These are phyloP conservation scores for Marasmarcha lunaedactyla DNA, from an alignment of 2,888 invertebrate species.

Conservation along the genomic window DNA sequence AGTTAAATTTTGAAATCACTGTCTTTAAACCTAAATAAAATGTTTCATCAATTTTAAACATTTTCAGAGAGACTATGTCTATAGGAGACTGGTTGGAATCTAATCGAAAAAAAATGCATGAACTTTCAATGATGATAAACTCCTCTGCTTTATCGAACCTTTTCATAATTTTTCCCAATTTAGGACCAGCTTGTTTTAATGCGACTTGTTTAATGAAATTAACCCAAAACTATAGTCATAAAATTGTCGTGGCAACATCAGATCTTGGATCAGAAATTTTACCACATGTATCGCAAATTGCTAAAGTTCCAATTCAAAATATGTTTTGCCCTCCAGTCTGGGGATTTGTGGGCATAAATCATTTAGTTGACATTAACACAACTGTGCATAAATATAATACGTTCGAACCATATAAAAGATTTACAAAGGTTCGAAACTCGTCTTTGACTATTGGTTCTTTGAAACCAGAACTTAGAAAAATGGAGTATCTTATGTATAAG, in stretches of 20 bases:
- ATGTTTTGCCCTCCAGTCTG: constrained; percentile 74
- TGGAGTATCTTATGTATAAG: constrained; percentile 60
- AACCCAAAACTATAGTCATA: constrained; percentile 29
- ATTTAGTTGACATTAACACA: constrained; percentile 64
- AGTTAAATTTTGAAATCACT: constrained; percentile 15
- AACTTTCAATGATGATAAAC: constrained; percentile 60
- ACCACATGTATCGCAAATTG: constrained; percentile 43
- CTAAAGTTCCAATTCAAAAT: constrained; percentile 49
- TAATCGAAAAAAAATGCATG: constrained; percentile 41
- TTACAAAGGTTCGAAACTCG: constrained; percentile 53
- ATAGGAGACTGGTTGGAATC: constrained; percentile 46
- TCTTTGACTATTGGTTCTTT: constrained; percentile 60
- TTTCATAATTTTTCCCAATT: constrained; percentile 62
- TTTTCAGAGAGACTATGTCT: constrained; percentile 29
- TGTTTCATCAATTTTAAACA: too few species aligned
- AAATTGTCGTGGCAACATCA: constrained; percentile 70
- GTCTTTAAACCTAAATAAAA: too few species aligned
- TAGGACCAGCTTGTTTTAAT: constrained; percentile 70
- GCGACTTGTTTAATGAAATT: constrained; percentile 55
- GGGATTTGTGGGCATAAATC: constrained; percentile 72
- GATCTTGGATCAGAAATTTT: constrained; percentile 64
- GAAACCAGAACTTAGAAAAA: constrained; percentile 60
- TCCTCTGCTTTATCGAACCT: constrained; percentile 50
- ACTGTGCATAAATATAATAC: constrained; percentile 64
- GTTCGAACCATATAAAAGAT: constrained; percentile 61